phyloP scores from a whole-genome alignment of 2,888 invertebrate species.

The Ectemnius cavifrons region DNA sequence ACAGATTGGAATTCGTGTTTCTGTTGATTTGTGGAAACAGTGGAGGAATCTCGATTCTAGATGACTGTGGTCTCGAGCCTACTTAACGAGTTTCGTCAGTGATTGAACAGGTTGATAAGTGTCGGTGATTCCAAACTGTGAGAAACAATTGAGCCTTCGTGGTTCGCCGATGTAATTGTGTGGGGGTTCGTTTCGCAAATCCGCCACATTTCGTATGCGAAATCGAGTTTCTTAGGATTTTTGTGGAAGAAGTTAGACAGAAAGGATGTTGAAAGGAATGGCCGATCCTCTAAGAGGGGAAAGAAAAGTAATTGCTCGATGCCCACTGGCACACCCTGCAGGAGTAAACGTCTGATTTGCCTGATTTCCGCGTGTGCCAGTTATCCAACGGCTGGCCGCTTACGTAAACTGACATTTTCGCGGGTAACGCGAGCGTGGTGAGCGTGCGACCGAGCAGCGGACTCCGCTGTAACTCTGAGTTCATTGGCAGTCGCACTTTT shows the following conservation, averaged over 20 bases:
- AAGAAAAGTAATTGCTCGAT: constrained; percentile 19
- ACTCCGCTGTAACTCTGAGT: constrained; percentile 13
- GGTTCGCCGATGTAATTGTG: constrained; percentile 4
- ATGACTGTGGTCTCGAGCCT: too few species aligned
- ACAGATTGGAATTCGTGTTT: too few species aligned
- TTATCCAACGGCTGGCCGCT: constrained; percentile 64
- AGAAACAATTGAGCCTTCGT: too few species aligned
- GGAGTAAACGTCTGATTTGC: constrained; percentile 44
- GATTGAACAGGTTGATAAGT: too few species aligned
- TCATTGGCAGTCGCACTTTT: constrained; percentile 7
- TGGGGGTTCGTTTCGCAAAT: constrained; percentile 33
- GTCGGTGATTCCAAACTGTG: too few species aligned
- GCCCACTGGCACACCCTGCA: constrained; percentile 58
- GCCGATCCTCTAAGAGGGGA: background rate
- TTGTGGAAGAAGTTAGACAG: background rate
- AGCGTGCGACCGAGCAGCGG: constrained; percentile 14
- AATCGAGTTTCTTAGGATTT: constrained; percentile 25
- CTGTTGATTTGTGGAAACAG: too few species aligned
- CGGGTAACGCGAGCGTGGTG: constrained; percentile 47
- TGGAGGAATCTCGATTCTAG: too few species aligned
- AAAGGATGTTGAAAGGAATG: constrained; percentile 14
- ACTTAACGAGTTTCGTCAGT: too few species aligned
- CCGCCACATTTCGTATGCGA: constrained; percentile 50
- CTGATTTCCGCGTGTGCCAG: constrained; percentile 66
- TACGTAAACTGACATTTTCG: constrained; percentile 72